Evolutionary conservation across 2,888 invertebrate genomes (phyloP).

Genomic region (Hipparchia sbordonii): DNA sequence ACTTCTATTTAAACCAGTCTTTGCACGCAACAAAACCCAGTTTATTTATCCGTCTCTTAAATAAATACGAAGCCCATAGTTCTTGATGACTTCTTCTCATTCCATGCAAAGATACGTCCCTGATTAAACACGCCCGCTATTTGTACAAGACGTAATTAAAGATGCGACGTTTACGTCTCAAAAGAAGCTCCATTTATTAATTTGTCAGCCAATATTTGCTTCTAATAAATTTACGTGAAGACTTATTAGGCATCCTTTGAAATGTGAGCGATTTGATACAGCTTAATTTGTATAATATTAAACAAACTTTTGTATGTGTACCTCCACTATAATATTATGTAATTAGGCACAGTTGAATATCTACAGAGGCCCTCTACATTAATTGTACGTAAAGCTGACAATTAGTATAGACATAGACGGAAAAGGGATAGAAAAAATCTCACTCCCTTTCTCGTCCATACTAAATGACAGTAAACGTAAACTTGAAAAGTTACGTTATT

Average conservation of each 20-base stretch:
- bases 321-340: not conserved
- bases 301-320: slow-evolving; percentile 12
- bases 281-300: slow-evolving; percentile 27
- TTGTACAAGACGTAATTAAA: slow-evolving; percentile 75
- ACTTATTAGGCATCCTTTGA: slow-evolving; percentile 51
- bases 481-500: too few relatives aligned
- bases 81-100: slow-evolving; percentile 77
- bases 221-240: slow-evolving; percentile 69
- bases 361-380: not conserved
- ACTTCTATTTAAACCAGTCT: slow-evolving; percentile 21
- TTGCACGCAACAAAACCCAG: slow-evolving; percentile 43
- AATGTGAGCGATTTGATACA: slow-evolving; percentile 31
- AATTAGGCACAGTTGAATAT: not conserved
- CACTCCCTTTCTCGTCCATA: too few relatives aligned
- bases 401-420: too few relatives aligned
- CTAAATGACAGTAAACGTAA: too few relatives aligned
- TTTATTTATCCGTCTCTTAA: slow-evolving; percentile 56
- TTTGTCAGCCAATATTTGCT: slow-evolving; percentile 76
- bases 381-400: too few relatives aligned
- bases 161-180: slow-evolving; percentile 66
- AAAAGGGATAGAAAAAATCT: too few relatives aligned
- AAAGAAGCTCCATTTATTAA: slow-evolving; percentile 80
- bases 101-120: slow-evolving; percentile 75
- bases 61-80: slow-evolving; percentile 70
- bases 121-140: slow-evolving; percentile 70